Evolutionary conservation across 37 sponge, comb jelly and placozoan species (phyloP), one percentile per base, ranked within the genome.

Genomic region (Oscarella lobularis): DNA sequence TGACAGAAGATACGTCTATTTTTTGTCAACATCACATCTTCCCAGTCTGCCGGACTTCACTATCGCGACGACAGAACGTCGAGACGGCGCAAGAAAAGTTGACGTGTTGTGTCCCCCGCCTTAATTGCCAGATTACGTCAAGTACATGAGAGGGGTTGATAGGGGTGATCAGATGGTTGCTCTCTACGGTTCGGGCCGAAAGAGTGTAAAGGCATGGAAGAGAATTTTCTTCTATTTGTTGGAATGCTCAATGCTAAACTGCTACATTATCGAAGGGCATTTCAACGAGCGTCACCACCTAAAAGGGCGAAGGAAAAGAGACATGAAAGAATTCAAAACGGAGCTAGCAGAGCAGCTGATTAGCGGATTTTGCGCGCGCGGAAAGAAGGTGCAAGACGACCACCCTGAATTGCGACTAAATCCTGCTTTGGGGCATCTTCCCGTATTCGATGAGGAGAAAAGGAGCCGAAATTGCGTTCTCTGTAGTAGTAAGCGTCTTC

Each of bases 101-200:
- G 38, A n/a, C 3, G 74, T 2, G 38, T 55, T 83, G 14, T 35
- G 74, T n/a, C 65, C 71, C n/a, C 83, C 78, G 9, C 83, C 77
- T 2, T 32, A 27, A 1, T 67, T 77, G 3, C 39, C 66, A 67
- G 78, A 83, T 33, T 83, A 83, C 39, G 39, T 38, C 34, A 33
- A 39, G 33, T 83, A 78, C 68, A 83, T 83, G 83, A 1, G 79
- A 38, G 83, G 78, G 0, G 83, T 83, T 31, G 83, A 78, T 37
- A 1, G 78, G 2, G 74, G 78, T 1, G 79, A 78, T 38, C 78
- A 83, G 37, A 38, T 83, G 36, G 74, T 81, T 32, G 37, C 30
- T 40, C 35, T 30, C 0, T 81, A 74, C 71, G 75, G 75, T 38
- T n/a, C 30, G 31, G 74, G 78, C 2, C 48, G 83, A 36, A 36